Evolutionary conservation across 2,113 vertebrate species (phyloP).

Genomic region (Pelobates fuscus): DNA sequence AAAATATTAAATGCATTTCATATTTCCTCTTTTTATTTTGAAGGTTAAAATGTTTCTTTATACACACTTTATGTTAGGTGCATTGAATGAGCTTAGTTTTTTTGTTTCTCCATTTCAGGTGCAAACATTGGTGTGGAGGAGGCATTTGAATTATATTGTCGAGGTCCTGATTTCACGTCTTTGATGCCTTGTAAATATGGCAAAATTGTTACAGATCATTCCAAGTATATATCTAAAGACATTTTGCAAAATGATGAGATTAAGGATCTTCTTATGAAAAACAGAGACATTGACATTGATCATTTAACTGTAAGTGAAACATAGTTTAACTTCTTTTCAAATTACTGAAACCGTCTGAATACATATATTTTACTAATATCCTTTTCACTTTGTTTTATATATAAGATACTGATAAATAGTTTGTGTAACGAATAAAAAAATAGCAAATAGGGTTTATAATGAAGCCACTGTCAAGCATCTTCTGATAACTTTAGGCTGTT

Average conservation of each 20-base stretch:
- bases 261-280: slow-evolving; percentile 85
- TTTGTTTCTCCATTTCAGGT: slow-evolving; percentile 68
- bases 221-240: slow-evolving; percentile 88
- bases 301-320: slow-evolving; percentile 81
- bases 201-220: slow-evolving; percentile 71
- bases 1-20: no score
- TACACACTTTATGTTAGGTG: no score
- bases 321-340: no score
- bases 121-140: slow-evolving; percentile 85
- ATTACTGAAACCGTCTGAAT: neutral
- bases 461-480: no score
- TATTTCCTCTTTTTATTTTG: no score
- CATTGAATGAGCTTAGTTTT: neutral
- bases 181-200: slow-evolving; percentile 96
- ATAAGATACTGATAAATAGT: no score
- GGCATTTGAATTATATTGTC: slow-evolving; percentile 87
- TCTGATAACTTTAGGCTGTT: no score
- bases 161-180: slow-evolving; percentile 89
- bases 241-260: slow-evolving; percentile 84
- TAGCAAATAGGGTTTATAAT: no score
- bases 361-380: neutral
- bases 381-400: neutral
- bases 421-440: no score
- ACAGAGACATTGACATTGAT: slow-evolving; percentile 79
- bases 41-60: no score